These are phyloP conservation scores for Patella caerulea DNA, from an alignment of 2,888 invertebrate species.

Conservation along the genomic window DNA sequence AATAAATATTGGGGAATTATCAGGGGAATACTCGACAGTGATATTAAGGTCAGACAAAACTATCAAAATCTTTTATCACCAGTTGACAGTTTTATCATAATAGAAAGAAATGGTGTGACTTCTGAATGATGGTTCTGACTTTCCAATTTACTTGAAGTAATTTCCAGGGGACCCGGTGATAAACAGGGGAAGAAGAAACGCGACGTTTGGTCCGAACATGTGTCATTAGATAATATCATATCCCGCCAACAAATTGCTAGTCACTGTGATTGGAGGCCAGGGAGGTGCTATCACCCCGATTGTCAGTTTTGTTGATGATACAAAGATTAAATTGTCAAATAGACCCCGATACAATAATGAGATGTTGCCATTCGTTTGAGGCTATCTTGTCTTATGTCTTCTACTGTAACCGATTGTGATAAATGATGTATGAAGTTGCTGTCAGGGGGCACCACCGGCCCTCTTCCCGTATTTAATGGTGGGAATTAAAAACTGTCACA, in stretches of 20 bases:
- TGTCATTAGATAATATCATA: too few relatives aligned
- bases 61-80: background rate
- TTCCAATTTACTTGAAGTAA: constrained; percentile 5
- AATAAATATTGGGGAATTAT: too few relatives aligned
- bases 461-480: background rate
- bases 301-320: too few relatives aligned
- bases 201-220: too few relatives aligned
- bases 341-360: too few relatives aligned
- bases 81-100: background rate
- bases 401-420: constrained; percentile 9
- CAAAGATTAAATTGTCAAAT: too few relatives aligned
- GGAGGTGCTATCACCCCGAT: too few relatives aligned
- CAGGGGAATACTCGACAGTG: background rate
- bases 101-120: background rate
- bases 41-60: background rate
- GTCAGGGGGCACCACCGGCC: background rate
- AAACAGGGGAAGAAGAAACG: too few relatives aligned
- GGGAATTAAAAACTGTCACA: constrained; percentile 9
- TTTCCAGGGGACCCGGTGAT: background rate
- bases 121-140: background rate
- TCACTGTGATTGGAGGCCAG: too few relatives aligned
- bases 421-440: constrained; percentile 7
- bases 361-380: background rate
- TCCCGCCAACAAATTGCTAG: too few relatives aligned
- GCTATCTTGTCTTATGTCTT: background rate